Percentiles rank a stretch among this genome's conserved stretches.
phyloP scores from a whole-genome alignment of 2,888 invertebrate species.

The Augiades crinisus region DNA sequence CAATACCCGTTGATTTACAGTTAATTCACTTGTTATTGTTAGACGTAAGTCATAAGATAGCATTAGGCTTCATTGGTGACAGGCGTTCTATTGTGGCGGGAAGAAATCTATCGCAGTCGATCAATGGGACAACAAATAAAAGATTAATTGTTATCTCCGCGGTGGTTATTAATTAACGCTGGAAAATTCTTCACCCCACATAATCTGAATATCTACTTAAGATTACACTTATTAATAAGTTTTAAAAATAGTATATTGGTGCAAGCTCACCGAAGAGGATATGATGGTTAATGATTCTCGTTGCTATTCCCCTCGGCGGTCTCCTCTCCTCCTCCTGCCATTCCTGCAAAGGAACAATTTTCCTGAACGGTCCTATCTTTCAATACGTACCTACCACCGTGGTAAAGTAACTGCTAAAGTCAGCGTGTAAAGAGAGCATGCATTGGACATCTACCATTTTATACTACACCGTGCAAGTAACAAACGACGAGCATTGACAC shows the following conservation, averaged over 20 bases:
- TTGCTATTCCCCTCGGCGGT: slow-evolving; percentile 77
- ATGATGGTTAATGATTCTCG: slow-evolving; percentile 79
- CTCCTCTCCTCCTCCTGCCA: slow-evolving; percentile 78
- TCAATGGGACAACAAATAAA: too few species aligned
- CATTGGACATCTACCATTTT: slow-evolving; percentile 11
- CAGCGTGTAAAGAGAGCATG: slow-evolving; percentile 19
- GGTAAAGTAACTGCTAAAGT: neutral
- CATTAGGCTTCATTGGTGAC: too few species aligned
- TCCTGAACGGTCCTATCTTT: neutral
- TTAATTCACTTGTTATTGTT: too few species aligned
- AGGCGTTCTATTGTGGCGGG: too few species aligned
- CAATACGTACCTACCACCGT: slow-evolving; percentile 1
- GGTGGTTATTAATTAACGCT: too few species aligned
- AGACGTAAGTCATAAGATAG: too few species aligned
- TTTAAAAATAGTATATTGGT: neutral
- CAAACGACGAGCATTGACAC: slow-evolving; percentile 27
- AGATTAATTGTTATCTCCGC: too few species aligned
- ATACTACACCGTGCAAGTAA: slow-evolving; percentile 33
- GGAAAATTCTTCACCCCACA: too few species aligned
- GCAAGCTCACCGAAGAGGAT: slow-evolving; percentile 70
- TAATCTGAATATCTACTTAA: too few species aligned
- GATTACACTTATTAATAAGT: neutral
- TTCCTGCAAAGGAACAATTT: slow-evolving; percentile 53
- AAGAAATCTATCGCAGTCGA: too few species aligned
- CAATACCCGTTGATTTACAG: too few species aligned